These are phyloP conservation scores for Gymnodraco acuticeps DNA, from an alignment of 2,797 vertebrate genomes.

Conservation along the genomic window DNA sequence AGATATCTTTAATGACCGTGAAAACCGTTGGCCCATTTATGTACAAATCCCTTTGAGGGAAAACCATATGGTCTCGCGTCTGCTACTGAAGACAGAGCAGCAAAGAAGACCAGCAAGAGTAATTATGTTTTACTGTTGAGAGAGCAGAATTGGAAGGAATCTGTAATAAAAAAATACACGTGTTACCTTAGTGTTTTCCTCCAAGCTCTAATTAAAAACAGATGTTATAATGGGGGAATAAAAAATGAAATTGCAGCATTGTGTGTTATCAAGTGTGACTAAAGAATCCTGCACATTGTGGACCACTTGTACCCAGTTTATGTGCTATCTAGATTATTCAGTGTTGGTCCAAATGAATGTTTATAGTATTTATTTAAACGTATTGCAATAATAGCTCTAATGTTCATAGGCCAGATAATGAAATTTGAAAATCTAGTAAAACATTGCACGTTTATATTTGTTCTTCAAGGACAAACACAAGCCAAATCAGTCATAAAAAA, in stretches of 20 bases:
- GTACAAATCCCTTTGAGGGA: neutral
- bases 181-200: neutral
- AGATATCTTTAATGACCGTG: conserved; percentile 9
- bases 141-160: conserved; percentile 7
- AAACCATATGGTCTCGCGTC: neutral
- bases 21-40: neutral
- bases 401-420: neutral
- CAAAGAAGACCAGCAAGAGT: conserved; percentile 1
- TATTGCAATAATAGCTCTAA: neutral
- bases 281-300: neutral
- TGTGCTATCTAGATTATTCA: neutral
- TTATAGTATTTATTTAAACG: neutral
- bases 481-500: neutral
- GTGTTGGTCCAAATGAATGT: neutral
- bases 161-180: neutral
- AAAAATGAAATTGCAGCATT: neutral
- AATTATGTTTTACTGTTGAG: neutral
- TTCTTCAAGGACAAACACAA: neutral
- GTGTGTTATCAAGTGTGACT: neutral
- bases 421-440: neutral
- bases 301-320: neutral
- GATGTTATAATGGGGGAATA: neutral
- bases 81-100: conserved; percentile 13
- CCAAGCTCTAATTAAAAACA: conserved; percentile 8
- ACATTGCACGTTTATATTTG: accelerated